Percentiles rank a stretch among this genome's conserved stretches.
These are phyloP conservation scores for Xylota sylvarum DNA, from an alignment of 2,888 invertebrate species.

Conservation along the genomic window DNA sequence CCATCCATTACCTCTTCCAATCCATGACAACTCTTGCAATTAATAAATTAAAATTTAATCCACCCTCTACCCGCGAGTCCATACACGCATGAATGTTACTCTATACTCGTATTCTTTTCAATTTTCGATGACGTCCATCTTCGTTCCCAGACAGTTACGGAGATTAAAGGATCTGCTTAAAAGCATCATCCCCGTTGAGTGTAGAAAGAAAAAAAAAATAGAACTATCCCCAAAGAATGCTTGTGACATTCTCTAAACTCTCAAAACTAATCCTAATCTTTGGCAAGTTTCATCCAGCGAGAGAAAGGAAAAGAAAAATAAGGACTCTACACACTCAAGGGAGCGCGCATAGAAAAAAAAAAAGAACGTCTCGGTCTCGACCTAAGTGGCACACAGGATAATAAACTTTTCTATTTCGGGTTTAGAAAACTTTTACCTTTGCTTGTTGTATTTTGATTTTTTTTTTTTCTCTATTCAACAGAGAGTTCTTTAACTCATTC, in stretches of 20 bases:
- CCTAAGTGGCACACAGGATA: conserved; percentile 66
- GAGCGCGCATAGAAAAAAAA: not conserved
- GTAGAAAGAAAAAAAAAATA: no score
- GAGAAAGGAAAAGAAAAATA: not conserved
- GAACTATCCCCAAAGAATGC: conserved; percentile 69
- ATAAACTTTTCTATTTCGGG: conserved; percentile 72
- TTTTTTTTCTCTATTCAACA: conserved; percentile 9
- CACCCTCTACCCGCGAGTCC: not conserved
- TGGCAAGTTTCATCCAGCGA: conserved; percentile 31
- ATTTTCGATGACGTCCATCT: conserved; percentile 12
- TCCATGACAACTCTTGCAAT: not conserved
- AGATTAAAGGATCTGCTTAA: conserved; percentile 55
- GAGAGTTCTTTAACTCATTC: conserved; percentile 54
- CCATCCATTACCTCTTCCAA: no score
- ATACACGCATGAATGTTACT: not conserved
- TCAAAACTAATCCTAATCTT: conserved; percentile 72
- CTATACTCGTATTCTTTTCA: conserved; percentile 34
- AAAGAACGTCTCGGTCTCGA: conserved; percentile 31
- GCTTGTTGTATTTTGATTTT: conserved; percentile 50
- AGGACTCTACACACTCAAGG: not conserved
- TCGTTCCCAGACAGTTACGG: conserved; percentile 7
- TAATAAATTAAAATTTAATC: conserved; percentile 1
- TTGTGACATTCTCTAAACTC: conserved; percentile 64
- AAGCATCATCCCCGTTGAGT: conserved; percentile 10
- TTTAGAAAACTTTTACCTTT: conserved; percentile 66